Percentiles rank a stretch among this genome's conserved stretches.
These are phyloP conservation scores for Acomys russatus DNA, from an alignment of 2,797 vertebrate genomes.

Conservation along the genomic window DNA sequence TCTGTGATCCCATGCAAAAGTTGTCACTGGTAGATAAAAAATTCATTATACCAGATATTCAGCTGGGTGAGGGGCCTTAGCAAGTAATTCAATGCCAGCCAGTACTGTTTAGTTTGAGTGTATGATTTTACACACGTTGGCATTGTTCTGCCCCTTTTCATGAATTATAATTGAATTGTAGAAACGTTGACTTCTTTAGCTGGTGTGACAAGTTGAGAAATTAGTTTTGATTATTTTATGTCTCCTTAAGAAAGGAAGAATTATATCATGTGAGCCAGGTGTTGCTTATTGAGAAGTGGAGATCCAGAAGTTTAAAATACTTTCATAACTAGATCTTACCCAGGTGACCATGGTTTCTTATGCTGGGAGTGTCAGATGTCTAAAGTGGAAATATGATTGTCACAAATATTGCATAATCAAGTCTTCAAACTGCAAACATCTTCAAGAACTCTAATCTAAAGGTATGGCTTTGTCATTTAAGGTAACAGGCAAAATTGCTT, in stretches of 20 bases:
- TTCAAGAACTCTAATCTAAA: background rate
- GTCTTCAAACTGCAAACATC: background rate
- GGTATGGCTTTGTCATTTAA: background rate
- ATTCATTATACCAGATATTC: slow-evolving; percentile 17
- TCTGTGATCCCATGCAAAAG: background rate
- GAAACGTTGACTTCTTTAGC: slow-evolving; percentile 31
- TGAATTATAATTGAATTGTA: slow-evolving; percentile 61
- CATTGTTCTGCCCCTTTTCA: slow-evolving; percentile 35
- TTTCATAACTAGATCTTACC: background rate
- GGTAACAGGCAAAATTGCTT: background rate
- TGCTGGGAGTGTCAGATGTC: background rate
- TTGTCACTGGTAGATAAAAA: slow-evolving; percentile 46
- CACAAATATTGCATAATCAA: background rate
- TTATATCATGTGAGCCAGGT: background rate
- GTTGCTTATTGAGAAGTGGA: background rate
- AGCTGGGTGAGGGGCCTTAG: background rate
- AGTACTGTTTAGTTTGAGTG: background rate
- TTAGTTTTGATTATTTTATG: background rate
- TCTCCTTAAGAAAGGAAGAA: slow-evolving; percentile 51
- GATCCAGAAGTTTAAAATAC: background rate
- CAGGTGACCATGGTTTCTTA: slow-evolving; percentile 1
- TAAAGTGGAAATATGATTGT: slow-evolving; percentile 34
- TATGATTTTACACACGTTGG: background rate
- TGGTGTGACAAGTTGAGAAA: slow-evolving; percentile 9
- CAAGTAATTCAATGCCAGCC: slow-evolving; percentile 46